Percentiles rank a stretch among this genome's conserved stretches.
Evolutionary conservation across 2,797 vertebrate species (phyloP).

Genomic region (Nannoperca australis): DNA sequence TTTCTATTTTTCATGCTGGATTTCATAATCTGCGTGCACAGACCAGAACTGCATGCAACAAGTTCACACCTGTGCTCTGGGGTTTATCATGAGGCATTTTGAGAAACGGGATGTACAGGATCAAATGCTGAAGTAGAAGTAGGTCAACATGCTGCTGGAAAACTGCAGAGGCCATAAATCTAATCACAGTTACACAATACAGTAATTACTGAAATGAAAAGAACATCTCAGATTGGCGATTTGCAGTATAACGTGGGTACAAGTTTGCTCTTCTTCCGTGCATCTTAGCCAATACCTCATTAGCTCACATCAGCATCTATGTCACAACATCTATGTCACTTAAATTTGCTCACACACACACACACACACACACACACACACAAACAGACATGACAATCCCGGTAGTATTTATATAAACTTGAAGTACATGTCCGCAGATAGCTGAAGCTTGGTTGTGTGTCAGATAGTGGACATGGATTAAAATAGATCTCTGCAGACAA

Average conservation of each 20-base stretch:
- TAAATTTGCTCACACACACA: not conserved
- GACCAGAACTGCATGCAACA: constrained; percentile 21
- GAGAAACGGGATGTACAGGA: not conserved
- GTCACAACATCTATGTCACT: constrained; percentile 44
- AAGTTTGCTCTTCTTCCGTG: not conserved
- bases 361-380: constrained; percentile 8
- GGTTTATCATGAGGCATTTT: not conserved
- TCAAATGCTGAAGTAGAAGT: not conserved
- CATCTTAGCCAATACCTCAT: not conserved
- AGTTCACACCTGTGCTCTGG: constrained; percentile 44
- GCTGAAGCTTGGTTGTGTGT: not conserved
- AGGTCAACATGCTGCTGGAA: not conserved
- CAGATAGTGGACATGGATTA: not conserved
- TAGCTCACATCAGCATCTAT: constrained; percentile 48
- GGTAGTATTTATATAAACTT: not conserved
- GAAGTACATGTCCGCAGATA: not conserved
- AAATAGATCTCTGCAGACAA: not conserved
- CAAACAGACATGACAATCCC: not conserved
- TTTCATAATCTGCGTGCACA: constrained; percentile 5
- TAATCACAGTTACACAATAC: not conserved
- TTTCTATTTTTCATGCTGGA: not conserved
- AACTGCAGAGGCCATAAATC: not conserved
- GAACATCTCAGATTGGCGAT: not conserved
- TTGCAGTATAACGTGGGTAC: not conserved
- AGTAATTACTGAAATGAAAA: not conserved